These are phyloP conservation scores for Aphyosemion australe DNA, from an alignment of 2,113 vertebrate genomes.

Conservation along the genomic window DNA sequence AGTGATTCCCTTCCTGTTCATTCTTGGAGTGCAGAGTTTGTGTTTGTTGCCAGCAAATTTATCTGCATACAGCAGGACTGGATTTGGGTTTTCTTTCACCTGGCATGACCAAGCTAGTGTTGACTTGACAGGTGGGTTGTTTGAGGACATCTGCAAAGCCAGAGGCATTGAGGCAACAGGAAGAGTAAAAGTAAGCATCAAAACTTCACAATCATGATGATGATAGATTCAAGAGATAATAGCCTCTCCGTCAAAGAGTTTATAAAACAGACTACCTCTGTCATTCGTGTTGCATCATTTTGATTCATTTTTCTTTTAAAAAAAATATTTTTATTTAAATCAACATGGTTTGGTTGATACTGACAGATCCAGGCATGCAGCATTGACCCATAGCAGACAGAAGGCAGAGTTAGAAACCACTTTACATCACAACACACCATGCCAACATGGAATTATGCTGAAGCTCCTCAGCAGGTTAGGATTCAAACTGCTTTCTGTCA, in stretches of 20 bases:
- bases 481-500: constrained; percentile 11
- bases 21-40: not conserved
- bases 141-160: constrained; percentile 4
- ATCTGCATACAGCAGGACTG: not conserved
- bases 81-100: not conserved
- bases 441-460: constrained; percentile 2
- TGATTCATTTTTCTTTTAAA: not conserved
- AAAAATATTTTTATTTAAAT: not conserved
- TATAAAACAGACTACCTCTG: not conserved
- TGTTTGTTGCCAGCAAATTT: not conserved
- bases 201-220: not conserved
- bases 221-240: too few species aligned
- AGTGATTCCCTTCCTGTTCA: constrained; percentile 10
- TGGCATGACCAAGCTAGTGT: not conserved
- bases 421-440: constrained; percentile 7
- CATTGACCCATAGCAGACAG: not conserved
- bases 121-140: not conserved
- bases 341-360: not conserved
- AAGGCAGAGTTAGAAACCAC: not conserved
- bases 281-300: not conserved
- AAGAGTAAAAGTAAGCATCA: constrained; percentile 1
- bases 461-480: constrained; percentile 1
- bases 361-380: not conserved
- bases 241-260: not conserved
- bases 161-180: not conserved